Evolutionary conservation across 2,797 vertebrate genomes (phyloP).

Genomic region (Bothrops alternatus): DNA sequence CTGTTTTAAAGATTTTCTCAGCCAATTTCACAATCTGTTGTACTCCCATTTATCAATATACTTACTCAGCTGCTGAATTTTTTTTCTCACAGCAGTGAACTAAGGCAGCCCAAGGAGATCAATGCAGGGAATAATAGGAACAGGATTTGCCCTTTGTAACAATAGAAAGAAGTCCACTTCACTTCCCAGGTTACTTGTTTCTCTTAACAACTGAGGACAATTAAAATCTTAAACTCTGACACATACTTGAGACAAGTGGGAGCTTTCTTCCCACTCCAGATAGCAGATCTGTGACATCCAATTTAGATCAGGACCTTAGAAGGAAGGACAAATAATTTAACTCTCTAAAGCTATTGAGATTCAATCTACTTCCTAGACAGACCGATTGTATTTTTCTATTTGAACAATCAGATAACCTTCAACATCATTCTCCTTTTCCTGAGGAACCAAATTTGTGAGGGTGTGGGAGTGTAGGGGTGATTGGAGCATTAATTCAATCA

Average conservation of each 20-base stretch:
- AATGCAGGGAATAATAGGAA: constrained; percentile 31
- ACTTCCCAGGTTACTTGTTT: neutral
- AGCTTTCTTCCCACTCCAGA: neutral
- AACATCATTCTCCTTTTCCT: neutral
- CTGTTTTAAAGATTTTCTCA: constrained; percentile 24
- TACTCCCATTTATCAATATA: constrained; percentile 41
- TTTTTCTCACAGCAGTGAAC: constrained; percentile 10
- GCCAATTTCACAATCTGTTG: constrained; percentile 4
- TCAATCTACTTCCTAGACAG: neutral
- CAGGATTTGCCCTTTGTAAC: neutral
- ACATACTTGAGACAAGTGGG: neutral
- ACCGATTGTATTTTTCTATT: neutral
- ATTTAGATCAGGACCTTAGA: neutral
- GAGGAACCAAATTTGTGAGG: neutral
- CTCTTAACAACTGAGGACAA: neutral
- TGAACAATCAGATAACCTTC: neutral
- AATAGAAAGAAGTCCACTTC: constrained; percentile 26
- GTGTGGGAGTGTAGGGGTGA: neutral
- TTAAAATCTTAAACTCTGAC: neutral
- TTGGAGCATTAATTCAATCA: neutral
- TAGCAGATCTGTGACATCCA: neutral
- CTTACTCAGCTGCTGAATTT: neutral
- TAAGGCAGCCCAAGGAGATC: constrained; percentile 15
- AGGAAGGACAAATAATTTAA: neutral
- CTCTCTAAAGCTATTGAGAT: neutral